Percentiles rank a stretch among this genome's conserved stretches.
These are phyloP conservation scores for Griposia aprilina DNA, from an alignment of 2,888 invertebrate genomes.

Conservation along the genomic window DNA sequence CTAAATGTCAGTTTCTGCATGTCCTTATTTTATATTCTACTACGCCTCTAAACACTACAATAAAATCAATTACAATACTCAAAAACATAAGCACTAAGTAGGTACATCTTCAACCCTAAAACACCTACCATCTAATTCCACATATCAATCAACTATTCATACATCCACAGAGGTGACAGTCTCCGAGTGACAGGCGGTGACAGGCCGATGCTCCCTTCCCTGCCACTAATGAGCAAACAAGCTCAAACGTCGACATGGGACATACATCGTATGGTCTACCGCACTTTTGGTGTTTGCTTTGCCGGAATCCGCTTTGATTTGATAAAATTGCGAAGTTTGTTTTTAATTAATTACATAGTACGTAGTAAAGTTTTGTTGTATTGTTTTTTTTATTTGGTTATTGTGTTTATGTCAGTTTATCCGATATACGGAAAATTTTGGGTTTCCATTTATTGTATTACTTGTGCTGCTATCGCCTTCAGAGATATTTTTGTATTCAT, in stretches of 20 bases:
- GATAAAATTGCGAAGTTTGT: conserved; percentile 46
- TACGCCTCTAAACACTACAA: no score
- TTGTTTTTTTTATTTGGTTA: neutral
- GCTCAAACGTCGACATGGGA: conserved; percentile 63
- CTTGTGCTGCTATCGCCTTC: neutral
- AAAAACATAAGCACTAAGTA: neutral
- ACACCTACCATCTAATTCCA: conserved; percentile 57
- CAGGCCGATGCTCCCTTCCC: conserved; percentile 73
- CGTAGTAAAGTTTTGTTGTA: conserved; percentile 10
- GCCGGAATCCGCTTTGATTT: conserved; percentile 65
- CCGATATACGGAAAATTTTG: neutral
- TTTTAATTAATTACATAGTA: conserved; percentile 39
- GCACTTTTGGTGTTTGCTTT: conserved; percentile 69
- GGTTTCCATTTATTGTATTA: neutral
- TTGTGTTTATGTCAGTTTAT: neutral
- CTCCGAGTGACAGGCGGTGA: conserved; percentile 59
- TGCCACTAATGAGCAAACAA: conserved; percentile 84
- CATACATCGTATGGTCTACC: conserved; percentile 70
- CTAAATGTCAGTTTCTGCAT: neutral
- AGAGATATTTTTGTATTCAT: neutral
- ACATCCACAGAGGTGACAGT: conserved; percentile 59
- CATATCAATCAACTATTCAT: conserved; percentile 69
- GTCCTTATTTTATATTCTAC: neutral
- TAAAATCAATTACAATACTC: neutral
- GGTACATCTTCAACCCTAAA: conserved; percentile 31